Evolutionary conservation across 2,113 vertebrate species (phyloP), one percentile per base, ranked within the genome.

Genomic region (Festucalex cinctus): DNA sequence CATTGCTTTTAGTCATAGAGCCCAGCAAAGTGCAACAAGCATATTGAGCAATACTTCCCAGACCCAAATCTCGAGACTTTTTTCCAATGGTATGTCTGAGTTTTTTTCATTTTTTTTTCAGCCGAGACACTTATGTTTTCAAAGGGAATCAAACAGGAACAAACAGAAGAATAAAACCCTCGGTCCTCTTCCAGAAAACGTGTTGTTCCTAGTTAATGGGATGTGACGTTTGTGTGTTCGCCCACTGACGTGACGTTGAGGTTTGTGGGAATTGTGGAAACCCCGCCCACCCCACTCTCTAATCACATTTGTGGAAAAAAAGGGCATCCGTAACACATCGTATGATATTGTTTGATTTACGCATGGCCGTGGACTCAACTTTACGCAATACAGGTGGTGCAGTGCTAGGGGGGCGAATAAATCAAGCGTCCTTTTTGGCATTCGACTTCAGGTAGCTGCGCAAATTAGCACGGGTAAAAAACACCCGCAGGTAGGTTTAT

Each of bases 21-120:
- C 76, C 81, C 80, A 78, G 70, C 78, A 70, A 82, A 64, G 73
- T 43, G 2, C 69, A 73, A 77, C 63, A 74, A 3, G 24, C 19
- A 9, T 64, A 77, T 84, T 78, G 75, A 82, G 80, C 82, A 82
- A 83, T 65, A 39, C 68, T 71, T 82, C 73, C 76, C 76, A 70
- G 74, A 81, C 58, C 71, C 36, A 56, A 13, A 76, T 78, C 49
- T 70, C 56, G 72, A 74, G 71, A 61, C 59, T 41, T 83, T n/a
- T 83, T 80, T 82, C 81, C 83, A 74, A 58, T 53, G 43, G 49
- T 69, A 65, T 48, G 57, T 70, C 4, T 37, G 37, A 67, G 39
- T n/a, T 66, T 79, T 69, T 71, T 58, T 58, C n/a, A 22, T 51
- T 51, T 24, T 66, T 79, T 71, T 70, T 58, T 37, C 57, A 59